Conservation (phyloP, 2,113 vertebrate species). For the Polyodon spathula region DNA sequence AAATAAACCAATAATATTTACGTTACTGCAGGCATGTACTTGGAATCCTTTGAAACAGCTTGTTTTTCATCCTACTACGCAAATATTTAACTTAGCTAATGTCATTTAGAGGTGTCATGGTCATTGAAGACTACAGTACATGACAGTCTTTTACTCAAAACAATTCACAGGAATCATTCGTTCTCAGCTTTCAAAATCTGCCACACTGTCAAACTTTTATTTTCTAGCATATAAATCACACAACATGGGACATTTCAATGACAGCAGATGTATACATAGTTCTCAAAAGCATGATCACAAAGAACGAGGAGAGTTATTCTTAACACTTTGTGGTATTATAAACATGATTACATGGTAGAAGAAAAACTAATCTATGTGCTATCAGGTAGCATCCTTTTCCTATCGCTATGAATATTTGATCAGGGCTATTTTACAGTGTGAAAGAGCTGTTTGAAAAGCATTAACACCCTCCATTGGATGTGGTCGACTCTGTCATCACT, state of each 20-base stretch:
- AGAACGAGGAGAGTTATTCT: constrained; percentile 14
- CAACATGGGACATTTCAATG: no score
- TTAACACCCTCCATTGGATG: constrained; percentile 65
- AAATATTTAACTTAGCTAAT: constrained; percentile 25
- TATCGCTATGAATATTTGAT: constrained; percentile 72
- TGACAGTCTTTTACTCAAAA: constrained; percentile 17
- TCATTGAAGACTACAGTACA: constrained; percentile 19
- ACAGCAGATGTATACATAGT: constrained; percentile 19
- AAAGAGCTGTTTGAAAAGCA: constrained; percentile 74
- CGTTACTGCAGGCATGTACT: constrained; percentile 23
- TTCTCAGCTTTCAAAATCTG: no score
- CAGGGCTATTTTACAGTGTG: constrained; percentile 57
- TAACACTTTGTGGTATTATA: neutral
- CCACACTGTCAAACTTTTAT: no score
- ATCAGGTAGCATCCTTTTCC: constrained; percentile 47
- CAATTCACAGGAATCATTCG: neutral
- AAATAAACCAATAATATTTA: constrained; percentile 14
- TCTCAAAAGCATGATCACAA: constrained; percentile 9
- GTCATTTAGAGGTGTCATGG: constrained; percentile 6
- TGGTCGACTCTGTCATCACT: constrained; percentile 66
- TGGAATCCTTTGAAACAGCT: constrained; percentile 15
- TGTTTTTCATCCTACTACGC: constrained; percentile 10
- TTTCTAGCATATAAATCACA: no score
- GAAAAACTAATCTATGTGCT: constrained; percentile 27
- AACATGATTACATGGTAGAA: constrained; percentile 12